phyloP scores from a whole-genome alignment of 2,888 invertebrate species.

The Platycheirus rosarum region DNA sequence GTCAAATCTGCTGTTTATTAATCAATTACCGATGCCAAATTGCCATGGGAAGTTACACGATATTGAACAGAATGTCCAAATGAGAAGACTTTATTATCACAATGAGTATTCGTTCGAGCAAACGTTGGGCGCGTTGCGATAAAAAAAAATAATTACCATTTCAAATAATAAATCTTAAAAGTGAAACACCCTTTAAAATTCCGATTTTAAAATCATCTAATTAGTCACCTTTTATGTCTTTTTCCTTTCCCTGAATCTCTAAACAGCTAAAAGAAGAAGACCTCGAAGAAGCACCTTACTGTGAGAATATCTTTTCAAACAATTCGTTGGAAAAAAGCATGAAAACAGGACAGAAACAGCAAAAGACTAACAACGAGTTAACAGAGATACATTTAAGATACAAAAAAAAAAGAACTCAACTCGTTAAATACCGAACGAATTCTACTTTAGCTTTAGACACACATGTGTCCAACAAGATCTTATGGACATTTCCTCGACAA shows the following conservation, averaged over 20 bases:
- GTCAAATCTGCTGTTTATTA: too few relatives aligned
- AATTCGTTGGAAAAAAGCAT: conserved; percentile 24
- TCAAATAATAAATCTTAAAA: too few relatives aligned
- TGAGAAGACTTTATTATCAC: too few relatives aligned
- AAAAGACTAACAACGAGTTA: not conserved
- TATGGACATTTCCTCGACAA: not conserved
- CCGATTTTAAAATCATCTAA: not conserved
- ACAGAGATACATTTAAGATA: not conserved
- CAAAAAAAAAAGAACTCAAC: conserved; percentile 1
- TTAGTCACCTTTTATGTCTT: not conserved
- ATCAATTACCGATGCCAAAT: too few relatives aligned
- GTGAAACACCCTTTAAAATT: too few relatives aligned
- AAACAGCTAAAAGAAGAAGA: not conserved
- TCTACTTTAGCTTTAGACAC: not conserved
- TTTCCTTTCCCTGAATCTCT: not conserved
- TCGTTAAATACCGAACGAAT: conserved; percentile 2
- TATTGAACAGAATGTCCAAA: too few relatives aligned
- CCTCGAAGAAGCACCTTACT: conserved; percentile 34
- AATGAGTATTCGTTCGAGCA: too few relatives aligned
- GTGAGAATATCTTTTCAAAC: conserved; percentile 62
- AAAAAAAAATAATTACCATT: too few relatives aligned
- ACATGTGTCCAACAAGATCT: conserved; percentile 4
- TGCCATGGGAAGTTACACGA: too few relatives aligned
- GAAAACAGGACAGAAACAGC: conserved; percentile 2
- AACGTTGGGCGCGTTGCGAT: too few relatives aligned